These are phyloP conservation scores for Drosophila trapezifrons DNA, from an alignment of 1,140 invertebrate species.

Conservation along the genomic window DNA sequence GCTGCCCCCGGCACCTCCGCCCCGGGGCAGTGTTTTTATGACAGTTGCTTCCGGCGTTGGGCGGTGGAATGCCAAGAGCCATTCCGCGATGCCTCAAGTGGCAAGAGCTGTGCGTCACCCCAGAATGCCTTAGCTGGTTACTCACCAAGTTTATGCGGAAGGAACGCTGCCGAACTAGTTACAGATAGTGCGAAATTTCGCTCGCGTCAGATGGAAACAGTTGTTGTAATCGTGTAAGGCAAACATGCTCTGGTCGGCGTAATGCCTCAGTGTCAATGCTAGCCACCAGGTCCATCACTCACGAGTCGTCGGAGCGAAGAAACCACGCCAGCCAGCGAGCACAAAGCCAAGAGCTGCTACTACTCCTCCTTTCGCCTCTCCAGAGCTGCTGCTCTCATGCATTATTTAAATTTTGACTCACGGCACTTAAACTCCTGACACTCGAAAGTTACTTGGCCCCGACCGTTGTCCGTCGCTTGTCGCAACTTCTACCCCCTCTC, in stretches of 20 bases:
- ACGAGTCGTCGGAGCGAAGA: constrained; percentile 1
- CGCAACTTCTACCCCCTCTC: not conserved
- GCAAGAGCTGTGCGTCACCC: constrained; percentile 26
- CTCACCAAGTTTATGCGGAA: constrained; percentile 12
- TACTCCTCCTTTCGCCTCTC: not conserved
- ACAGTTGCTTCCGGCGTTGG: constrained; percentile 66
- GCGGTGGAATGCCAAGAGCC: constrained; percentile 21
- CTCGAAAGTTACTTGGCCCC: constrained; percentile 70
- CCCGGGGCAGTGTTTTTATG: constrained; percentile 46
- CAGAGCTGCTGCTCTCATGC: constrained; percentile 27
- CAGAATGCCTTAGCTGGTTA: not conserved
- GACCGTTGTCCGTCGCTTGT: not conserved
- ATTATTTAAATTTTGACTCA: constrained; percentile 75
- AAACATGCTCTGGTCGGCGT: constrained; percentile 3
- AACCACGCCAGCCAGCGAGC: not conserved
- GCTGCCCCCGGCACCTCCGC: constrained; percentile 4
- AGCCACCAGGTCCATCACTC: constrained; percentile 2
- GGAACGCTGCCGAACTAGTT: not conserved
- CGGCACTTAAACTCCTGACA: constrained; percentile 66
- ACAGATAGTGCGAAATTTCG: not conserved
- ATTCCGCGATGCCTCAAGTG: constrained; percentile 33
- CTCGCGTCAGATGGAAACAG: not conserved
- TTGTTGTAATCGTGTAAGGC: constrained; percentile 1
- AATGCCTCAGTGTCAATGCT: constrained; percentile 22
- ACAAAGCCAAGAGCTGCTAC: constrained; percentile 14